Percentiles rank a stretch among this genome's conserved stretches.
phyloP scores from a whole-genome alignment of 1,140 invertebrate species.

The Lethocerus indicus region DNA sequence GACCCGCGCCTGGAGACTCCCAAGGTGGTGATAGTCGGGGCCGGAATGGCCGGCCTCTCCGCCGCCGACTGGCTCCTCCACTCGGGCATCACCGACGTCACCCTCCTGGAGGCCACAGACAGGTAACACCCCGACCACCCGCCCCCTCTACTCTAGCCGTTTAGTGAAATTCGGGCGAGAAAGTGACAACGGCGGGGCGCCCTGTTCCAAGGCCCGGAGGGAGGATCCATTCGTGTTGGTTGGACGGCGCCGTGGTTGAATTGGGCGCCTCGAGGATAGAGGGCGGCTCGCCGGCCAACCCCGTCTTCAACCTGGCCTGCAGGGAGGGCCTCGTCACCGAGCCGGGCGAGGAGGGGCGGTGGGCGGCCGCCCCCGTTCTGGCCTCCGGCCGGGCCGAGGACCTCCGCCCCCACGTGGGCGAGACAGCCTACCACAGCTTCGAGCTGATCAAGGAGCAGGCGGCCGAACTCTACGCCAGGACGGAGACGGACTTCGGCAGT shows the following conservation, averaged over 20 bases:
- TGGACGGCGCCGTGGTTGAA: conserved; percentile 51
- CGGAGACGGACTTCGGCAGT: background rate
- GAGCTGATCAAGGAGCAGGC: conserved; percentile 44
- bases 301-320: conserved; percentile 42
- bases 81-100: no score
- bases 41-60: no score
- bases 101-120: no score
- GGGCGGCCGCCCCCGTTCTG: conserved; percentile 35
- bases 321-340: conserved; percentile 35
- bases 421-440: conserved; percentile 41
- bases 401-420: conserved; percentile 38
- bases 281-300: conserved; percentile 41
- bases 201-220: conserved; percentile 53
- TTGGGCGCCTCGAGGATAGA: conserved; percentile 50
- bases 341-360: conserved; percentile 27
- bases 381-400: conserved; percentile 43
- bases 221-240: conserved; percentile 53
- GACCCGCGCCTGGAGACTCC: no score
- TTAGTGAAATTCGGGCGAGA: no score
- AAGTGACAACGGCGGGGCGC: no score
- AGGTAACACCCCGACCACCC: no score
- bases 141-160: no score
- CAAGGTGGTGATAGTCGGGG: no score
- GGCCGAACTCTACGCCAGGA: conserved; percentile 10
- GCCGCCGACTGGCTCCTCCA: no score